A percentile compares a stretch with the other conserved stretches of the same genome.
Conservation (phyloP, 2,888 invertebrate species). For the Lithodes maja region DNA sequence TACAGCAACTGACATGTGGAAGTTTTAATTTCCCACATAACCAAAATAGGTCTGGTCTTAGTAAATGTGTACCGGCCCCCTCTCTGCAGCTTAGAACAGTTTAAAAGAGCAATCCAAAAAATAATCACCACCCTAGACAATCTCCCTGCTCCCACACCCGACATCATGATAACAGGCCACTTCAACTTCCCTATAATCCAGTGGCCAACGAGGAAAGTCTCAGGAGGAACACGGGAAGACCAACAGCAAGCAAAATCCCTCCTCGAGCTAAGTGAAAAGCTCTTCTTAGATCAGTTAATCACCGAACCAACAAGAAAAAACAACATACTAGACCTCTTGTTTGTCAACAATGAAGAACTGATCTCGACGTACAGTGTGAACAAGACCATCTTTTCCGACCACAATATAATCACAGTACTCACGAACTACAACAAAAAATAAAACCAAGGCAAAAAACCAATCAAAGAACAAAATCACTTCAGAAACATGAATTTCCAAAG, state of each 20-base stretch:
- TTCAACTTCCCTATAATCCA: slow-evolving; percentile 16
- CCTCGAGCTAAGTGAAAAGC: background rate
- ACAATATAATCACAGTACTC: background rate
- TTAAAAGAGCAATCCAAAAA: background rate
- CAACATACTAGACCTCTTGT: slow-evolving; percentile 6
- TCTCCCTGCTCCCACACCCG: background rate
- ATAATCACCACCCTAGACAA: background rate
- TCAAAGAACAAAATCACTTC: background rate
- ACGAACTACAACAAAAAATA: background rate
- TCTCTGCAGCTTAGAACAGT: background rate
- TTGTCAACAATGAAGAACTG: background rate
- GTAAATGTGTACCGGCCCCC: background rate
- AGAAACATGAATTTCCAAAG: background rate
- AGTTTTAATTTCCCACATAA: background rate
- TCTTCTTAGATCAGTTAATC: background rate
- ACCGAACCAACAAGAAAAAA: background rate
- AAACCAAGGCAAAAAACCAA: background rate
- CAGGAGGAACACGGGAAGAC: background rate
- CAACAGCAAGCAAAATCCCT: background rate
- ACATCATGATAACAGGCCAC: background rate
- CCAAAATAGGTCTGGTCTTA: background rate
- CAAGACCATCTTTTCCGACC: slow-evolving; percentile 1
- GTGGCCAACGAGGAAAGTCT: background rate
- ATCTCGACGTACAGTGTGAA: background rate
- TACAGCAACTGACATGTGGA: slow-evolving; percentile 1